These are phyloP conservation scores for Drosophila seclusa DNA, from an alignment of 2,888 invertebrate species.

Conservation along the genomic window DNA sequence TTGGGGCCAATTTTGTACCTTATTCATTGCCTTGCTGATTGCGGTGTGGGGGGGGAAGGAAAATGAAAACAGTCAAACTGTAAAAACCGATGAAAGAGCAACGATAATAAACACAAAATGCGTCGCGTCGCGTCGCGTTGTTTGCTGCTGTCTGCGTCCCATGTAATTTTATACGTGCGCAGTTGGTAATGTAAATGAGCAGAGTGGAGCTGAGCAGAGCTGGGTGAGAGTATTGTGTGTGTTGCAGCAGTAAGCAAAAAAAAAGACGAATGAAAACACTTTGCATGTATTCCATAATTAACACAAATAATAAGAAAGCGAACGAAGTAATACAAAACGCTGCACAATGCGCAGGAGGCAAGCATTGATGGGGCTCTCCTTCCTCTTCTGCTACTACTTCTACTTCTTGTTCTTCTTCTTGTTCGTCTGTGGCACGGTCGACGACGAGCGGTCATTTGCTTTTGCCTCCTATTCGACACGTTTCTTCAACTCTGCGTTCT, in stretches of 20 bases:
- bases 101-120: constrained; percentile 32
- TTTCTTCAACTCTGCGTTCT: constrained; percentile 51
- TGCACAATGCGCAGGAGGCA: constrained; percentile 41
- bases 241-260: constrained; percentile 9
- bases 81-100: constrained; percentile 22
- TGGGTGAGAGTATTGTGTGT: constrained; percentile 11
- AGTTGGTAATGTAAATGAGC: constrained; percentile 71
- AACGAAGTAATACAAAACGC: constrained; percentile 28
- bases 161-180: constrained; percentile 66
- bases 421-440: constrained; percentile 15
- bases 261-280: constrained; percentile 33
- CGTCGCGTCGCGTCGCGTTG: constrained; percentile 12
- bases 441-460: constrained; percentile 66
- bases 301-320: constrained; percentile 40
- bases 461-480: constrained; percentile 42
- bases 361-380: constrained; percentile 30
- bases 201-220: constrained; percentile 11
- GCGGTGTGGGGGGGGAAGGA: not conserved
- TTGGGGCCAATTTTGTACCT: constrained; percentile 39
- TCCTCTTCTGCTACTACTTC: constrained; percentile 28
- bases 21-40: constrained; percentile 19
- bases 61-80: constrained; percentile 34
- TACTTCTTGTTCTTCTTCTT: constrained; percentile 4
- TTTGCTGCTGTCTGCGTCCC: constrained; percentile 1
- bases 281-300: constrained; percentile 46